Evolutionary conservation across 2,797 vertebrate genomes (phyloP).

Genomic region (Acropternis orthonyx): DNA sequence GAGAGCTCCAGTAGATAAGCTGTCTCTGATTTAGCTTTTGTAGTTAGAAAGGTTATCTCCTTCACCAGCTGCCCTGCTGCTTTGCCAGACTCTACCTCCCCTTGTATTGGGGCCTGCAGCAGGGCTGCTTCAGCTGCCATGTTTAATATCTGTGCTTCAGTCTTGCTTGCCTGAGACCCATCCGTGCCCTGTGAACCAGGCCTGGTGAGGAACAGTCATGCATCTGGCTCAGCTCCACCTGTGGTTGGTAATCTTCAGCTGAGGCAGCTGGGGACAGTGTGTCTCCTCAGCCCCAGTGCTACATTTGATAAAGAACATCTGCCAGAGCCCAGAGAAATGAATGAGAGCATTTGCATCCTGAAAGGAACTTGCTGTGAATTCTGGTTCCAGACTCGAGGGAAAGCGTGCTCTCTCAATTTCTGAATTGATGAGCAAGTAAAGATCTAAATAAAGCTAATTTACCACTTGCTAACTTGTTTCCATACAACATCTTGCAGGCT

Average conservation of each 20-base stretch:
- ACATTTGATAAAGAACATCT: neutral
- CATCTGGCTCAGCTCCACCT: neutral
- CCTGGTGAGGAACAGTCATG: neutral
- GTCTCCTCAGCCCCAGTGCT: neutral
- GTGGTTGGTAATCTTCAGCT: neutral
- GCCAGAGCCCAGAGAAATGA: neutral
- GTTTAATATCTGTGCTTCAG: neutral
- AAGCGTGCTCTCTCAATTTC: rapidly evolving
- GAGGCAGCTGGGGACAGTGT: neutral
- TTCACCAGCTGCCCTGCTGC: constrained; percentile 14
- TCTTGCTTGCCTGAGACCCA: neutral
- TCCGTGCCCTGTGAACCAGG: neutral
- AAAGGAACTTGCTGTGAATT: neutral
- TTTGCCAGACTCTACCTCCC: neutral
- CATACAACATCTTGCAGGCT: neutral
- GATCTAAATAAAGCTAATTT: neutral
- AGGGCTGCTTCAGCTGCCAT: neutral
- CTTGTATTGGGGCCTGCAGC: neutral
- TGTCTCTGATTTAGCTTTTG: constrained; percentile 49
- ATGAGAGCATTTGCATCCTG: neutral
- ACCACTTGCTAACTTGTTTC: neutral
- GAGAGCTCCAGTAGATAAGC: constrained; percentile 13
- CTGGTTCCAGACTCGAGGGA: neutral
- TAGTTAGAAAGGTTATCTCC: constrained; percentile 44
- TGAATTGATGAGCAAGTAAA: neutral